Base-by-base conservation (phyloP, 2,113 vertebrate genomes). In the Limnothrissa miodon region DNA sequence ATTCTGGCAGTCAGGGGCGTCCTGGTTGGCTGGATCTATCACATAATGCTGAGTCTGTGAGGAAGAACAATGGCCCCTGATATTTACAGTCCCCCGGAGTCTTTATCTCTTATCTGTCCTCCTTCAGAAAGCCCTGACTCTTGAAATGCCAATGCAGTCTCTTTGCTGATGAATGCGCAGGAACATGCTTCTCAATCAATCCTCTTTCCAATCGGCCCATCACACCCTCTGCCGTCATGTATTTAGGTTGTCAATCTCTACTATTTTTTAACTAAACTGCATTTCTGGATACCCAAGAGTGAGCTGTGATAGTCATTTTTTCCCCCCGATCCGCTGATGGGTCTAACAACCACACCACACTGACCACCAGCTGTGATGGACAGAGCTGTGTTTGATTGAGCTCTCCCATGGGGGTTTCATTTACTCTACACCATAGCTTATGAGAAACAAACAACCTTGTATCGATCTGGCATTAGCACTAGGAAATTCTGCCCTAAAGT, bases 321-420 rank as follows among this genome's bases (percentile, higher is more conserved):
- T 66, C 29, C 7, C n/a, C 7, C n/a, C 25, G 8, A 25, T 66
- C 59, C 25, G 1, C 7, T 9, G 59, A 66, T 33, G 59, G 33
- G 29, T 33, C 13, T 0, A 66, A 1, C 25, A n/a, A 10, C 25
- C 66, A 15, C 13, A 74, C 29, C 33, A 36, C 33, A 74, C 25
- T 36, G 66, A 74, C 66, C 11, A 74, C 66, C 66, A 36, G 51
- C 51, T 23, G 51, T 74, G 66, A 74, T 74, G 66, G 66, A 74
- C 25, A 74, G 66, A 19, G 66, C 66, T 74, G 15, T 74, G 10
- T 29, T 17, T 36, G 15, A 74, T 74, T 74, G 4, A 74, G 19
- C 66, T 36, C 25, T 36, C 66, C 29, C 66, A 1, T 36, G 25
- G 13, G 29, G 23, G 39, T 25, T 78, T 88, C 83, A 83, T 66